phyloP scores from a whole-genome alignment of 2,797 vertebrate genomes.

The Syncerus caffer region DNA sequence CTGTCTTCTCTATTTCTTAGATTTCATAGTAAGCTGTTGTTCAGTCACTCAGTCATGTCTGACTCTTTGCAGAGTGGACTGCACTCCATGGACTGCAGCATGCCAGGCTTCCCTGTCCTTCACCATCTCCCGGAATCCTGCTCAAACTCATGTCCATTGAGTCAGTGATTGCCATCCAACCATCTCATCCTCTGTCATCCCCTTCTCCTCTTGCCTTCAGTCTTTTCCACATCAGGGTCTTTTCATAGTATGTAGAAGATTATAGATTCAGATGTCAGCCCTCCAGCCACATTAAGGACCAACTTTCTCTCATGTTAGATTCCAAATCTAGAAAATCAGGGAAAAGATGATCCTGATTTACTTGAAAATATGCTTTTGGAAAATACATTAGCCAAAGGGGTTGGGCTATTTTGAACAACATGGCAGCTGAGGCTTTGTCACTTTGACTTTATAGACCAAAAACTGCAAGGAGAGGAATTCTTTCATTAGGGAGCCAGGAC shows the following conservation, averaged over 20 bases:
- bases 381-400: not conserved
- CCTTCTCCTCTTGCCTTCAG: not conserved
- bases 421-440: not conserved
- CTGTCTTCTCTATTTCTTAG: not conserved
- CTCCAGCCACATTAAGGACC: not conserved
- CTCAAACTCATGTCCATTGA: not conserved
- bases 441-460: not conserved
- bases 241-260: not conserved
- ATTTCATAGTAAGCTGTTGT: not conserved
- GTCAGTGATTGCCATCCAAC: not conserved
- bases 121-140: accelerated
- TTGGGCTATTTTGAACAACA: not conserved
- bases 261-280: not conserved
- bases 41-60: not conserved
- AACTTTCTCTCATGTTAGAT: not conserved
- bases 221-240: not conserved
- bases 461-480: not conserved
- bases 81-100: not conserved
- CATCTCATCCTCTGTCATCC: not conserved
- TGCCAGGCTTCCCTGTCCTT: not conserved
- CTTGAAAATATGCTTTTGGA: not conserved
- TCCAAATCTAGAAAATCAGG: not conserved
- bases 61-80: not conserved
- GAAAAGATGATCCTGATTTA: not conserved
- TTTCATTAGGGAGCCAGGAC: not conserved